These are phyloP conservation scores for Cotesia congregata DNA, from an alignment of 2,888 invertebrate species.

Conservation along the genomic window DNA sequence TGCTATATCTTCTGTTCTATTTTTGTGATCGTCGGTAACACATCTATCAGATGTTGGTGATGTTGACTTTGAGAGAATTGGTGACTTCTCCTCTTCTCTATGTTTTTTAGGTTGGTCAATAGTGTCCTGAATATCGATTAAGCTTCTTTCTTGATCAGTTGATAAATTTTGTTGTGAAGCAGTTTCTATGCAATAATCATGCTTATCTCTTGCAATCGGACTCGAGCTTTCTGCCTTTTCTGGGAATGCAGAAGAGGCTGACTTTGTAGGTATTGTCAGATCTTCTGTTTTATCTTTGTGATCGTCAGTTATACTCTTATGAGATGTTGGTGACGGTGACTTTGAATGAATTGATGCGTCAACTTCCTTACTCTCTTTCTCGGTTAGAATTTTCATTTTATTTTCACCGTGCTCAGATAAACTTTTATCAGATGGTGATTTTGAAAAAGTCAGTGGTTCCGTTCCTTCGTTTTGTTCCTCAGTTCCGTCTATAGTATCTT, in stretches of 20 bases:
- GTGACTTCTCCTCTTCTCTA: not conserved
- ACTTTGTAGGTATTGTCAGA: not conserved
- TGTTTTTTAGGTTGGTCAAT: not conserved
- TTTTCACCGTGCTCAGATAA: no score
- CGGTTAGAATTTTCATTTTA: no score
- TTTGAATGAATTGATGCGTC: not conserved
- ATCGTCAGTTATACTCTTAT: not conserved
- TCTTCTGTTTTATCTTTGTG: not conserved
- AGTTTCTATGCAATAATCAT: not conserved
- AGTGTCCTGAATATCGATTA: not conserved
- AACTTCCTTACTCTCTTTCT: no score
- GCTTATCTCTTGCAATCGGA: conserved; percentile 14
- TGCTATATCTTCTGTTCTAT: no score
- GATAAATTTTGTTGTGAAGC: not conserved
- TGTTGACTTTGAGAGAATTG: not conserved
- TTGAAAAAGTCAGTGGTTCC: not conserved
- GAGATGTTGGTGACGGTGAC: not conserved
- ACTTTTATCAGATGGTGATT: not conserved
- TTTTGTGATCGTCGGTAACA: not conserved
- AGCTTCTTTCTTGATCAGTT: not conserved
- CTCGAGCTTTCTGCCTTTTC: not conserved
- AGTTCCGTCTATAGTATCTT: no score
- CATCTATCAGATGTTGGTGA: not conserved
- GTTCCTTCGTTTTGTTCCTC: no score
- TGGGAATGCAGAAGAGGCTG: not conserved